Evolutionary conservation across 2,797 vertebrate genomes (phyloP), one percentile per base, ranked within the genome.

Genomic region (Sciurus carolinensis): DNA sequence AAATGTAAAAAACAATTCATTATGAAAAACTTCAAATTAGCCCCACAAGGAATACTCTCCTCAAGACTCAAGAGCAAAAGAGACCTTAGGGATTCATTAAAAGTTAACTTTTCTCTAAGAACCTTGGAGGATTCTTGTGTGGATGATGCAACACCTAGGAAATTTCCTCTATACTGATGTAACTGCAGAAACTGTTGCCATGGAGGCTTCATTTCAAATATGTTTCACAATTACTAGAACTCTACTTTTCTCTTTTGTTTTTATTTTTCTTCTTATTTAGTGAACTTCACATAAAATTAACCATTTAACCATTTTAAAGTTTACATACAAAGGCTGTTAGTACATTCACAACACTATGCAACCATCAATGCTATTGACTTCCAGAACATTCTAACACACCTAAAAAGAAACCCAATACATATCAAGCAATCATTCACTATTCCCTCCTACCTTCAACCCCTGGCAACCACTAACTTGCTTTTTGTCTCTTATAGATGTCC

Each of bases 41-140:
- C 18, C 95, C 95, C 86, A 66, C 4, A 57, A 88, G 94, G 36
- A 69, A 88, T 47, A 33, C 15, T 71, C n/a, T 85, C 79, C 39
- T 92, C 71, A 57, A 79, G 83, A 89, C n/a, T 83, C 12, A 86
- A 57, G 30, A 69, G 66, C 66, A 88, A 95, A 54, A 67, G 69
- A 95, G 67, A 67, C 86, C 91, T 62, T 66, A 7, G 89, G 47
- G 96, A 50, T 62, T 94, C 79, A 84, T 97, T 96, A 96, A 92
- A 96, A 96, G 97, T 95, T 97, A 73, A 87, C 75, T 97, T 89
- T 95, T 94, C 93, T 67, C 92, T 72, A 52, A 80, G 59, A 95
- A 72, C 71, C 80, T 85, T 73, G 73, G 67, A 87, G 94, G 33
- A 67, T 80, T 85, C 76, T 92, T 75, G n/a, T 57, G 59, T 64